Base-by-base conservation (phyloP, 1,140 invertebrate species). In the Plectrocnemia conspersa region DNA sequence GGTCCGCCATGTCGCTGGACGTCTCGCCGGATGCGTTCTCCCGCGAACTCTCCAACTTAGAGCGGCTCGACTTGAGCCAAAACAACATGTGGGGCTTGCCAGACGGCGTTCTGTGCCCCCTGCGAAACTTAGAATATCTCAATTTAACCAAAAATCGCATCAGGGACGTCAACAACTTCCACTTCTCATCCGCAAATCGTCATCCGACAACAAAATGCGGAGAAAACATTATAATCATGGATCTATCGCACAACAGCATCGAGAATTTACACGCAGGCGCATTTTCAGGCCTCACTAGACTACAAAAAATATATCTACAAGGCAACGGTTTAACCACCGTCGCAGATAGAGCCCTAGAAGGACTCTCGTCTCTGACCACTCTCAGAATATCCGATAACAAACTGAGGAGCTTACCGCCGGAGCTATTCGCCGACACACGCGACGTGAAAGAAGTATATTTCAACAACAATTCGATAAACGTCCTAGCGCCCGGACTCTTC, bases 21-120 rank as follows among this genome's bases (percentile, higher is more conserved):
- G 78, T 93, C 38, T 83, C 84, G 11, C 77, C 80, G 2, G 82
- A 83, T 11, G 86, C 82, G 10, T 93, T 89, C 69, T 82, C 79
- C 44, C 80, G 81, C 61, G 86, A 88, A 65, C 78, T 89, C 23
- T 74, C 79, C 49, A 79, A 86, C 64, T 70, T 91, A 56, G 83
- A 89, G 71, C 77, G 82, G 32, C 72, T 96, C 40, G 91, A 96
- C 72, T 72, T 96, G 7, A 87, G 88, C 46, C 80, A 88, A 65
- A 94, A 93, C 70, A 91, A 92, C 71, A 89, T 95, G 73, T 86
- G 85, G 79, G 79, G 78, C 16, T 79, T 95, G 64, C 90, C 91
- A 9, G 84, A 88, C 56, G 88, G 84, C 47, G 81, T 87, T 25
- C 77, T 94, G 22, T 95, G 91, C 65, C 82, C 86, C 1, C 68